Evolutionary conservation across 2,113 vertebrate genomes (phyloP), one percentile per base, ranked within the genome.

Genomic region (Myotis davidii): DNA sequence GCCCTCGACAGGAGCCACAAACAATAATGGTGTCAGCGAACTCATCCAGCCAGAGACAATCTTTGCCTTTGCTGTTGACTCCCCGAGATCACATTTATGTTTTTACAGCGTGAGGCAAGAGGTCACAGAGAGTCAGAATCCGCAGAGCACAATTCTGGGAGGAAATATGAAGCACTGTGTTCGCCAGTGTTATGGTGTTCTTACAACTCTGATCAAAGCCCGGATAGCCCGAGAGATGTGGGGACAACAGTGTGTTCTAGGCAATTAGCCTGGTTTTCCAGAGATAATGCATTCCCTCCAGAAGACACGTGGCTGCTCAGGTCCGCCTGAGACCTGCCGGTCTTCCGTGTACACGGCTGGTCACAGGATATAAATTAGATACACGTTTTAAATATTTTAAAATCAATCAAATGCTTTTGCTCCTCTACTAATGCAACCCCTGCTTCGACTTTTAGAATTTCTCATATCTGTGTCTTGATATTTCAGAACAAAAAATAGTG

Each of bases 341-440:
- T 11, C 11, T 2, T 37, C 16, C 29, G 18, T 0, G 14, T 2
- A 8, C 18, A 14, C 1, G 11, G 7, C 29, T 42, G 2, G 2
- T 48, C 85, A 7, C 5, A 39, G 6, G 29, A 48, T 23, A 9
- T 1, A n/a, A 32, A 23, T 67, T 13, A 34, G 12, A 45, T 13
- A 59, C 2, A n/a, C 14, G 8, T 56, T 29, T 52, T 48, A 81
- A 59, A 17, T 34, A 42, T 79, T 39, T 72, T 7, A 9, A 90
- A 34, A 45, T 37, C 3, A 83, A 54, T 27, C 74, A 89, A 79
- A 56, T 52, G 37, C 4, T 13, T 18, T 92, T 39, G 73, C 23
- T 82, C 27, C 76, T 10, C 17, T 9, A 34, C 23, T n/a, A 56
- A 72, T 37, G 29, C 48, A 74, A 4, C 3, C 21, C 0, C 9